Base-by-base conservation (phyloP, 2,888 invertebrate species). In the Tholera decimalis region DNA sequence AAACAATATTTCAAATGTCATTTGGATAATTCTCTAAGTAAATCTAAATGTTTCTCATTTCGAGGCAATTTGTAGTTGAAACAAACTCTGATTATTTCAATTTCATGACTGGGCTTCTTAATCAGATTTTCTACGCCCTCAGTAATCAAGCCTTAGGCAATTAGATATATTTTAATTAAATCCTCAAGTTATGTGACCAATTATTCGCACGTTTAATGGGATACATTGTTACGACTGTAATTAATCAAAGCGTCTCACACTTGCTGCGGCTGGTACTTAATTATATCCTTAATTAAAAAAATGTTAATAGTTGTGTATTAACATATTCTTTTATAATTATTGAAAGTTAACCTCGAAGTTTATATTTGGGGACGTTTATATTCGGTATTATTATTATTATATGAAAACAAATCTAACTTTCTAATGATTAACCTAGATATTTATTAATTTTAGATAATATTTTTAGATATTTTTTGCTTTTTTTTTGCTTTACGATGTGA, bases 161-260 rank as follows among this genome's bases (percentile, higher is more conserved):
- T 7, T 46, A 60, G 33, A 61, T 55, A 53, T 46, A 41, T 28
- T 58, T 61, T 55, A 73, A 72, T 73, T 51, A 35, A 58, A n/a
- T 57, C n/a, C 43, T 71, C 55, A 47, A 59, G 49, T 68, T 60
- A 59, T 67, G 55, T 55, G n/a, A 43, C 24, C 54, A 62, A 56
- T 58, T 59, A 57, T 24, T 55, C 15, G 15, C 15, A 8, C 24
- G 24, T 22, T 44, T 43, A 33, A 54, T 28, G 7, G 26, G 26
- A 60, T 30, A 24, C 50, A 41, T 53, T 35, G 41, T 68, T 51
- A 58, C 44, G 50, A 33, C 30, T 28, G 24, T 9, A 56, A 41
- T 57, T 56, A 56, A 59, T 53, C 11, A 44, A 49, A 58, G 49
- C n/a, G 20, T 11, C 11, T 22, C 30, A 11, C 39, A 71, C 43